A percentile compares a stretch with the other conserved stretches of the same genome.
Evolutionary conservation across 1,140 invertebrate genomes (phyloP).

Genomic region (Acyrthosiphon pisum): DNA sequence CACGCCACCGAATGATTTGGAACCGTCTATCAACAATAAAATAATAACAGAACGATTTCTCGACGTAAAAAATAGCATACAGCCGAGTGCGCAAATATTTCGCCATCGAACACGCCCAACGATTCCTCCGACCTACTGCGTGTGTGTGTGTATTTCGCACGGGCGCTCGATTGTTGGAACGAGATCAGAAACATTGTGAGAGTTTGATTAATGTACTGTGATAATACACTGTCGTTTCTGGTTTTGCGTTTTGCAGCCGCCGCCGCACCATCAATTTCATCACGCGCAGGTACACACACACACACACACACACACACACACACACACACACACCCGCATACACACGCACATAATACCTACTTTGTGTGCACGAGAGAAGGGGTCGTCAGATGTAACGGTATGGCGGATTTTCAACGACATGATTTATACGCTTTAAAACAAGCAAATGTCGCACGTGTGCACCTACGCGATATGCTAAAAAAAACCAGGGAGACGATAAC

Average conservation of each 20-base stretch:
- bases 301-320: background rate
- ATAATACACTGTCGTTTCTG: conserved; percentile 51
- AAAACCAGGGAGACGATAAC: background rate
- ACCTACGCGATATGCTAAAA: background rate
- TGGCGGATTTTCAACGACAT: conserved; percentile 15
- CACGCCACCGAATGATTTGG: background rate
- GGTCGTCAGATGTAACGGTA: conserved; percentile 21
- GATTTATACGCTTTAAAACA: conserved; percentile 48
- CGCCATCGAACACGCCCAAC: background rate
- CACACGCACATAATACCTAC: background rate
- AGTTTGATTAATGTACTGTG: conserved; percentile 53
- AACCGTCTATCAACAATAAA: background rate
- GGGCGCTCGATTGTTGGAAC: conserved; percentile 32
- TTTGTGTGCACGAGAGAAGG: background rate
- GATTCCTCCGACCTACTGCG: background rate
- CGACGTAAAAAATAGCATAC: background rate
- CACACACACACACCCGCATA: too few species aligned
- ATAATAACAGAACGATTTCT: conserved; percentile 29
- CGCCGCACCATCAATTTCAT: conserved; percentile 41
- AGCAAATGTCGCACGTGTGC: background rate
- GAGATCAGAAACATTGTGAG: conserved; percentile 52
- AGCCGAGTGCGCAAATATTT: background rate
- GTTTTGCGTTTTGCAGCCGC: conserved; percentile 32
- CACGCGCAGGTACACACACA: background rate
- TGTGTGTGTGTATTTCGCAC: background rate